These are phyloP conservation scores for Halichoeres trimaculatus DNA, from an alignment of 2,113 vertebrate species.

Conservation along the genomic window DNA sequence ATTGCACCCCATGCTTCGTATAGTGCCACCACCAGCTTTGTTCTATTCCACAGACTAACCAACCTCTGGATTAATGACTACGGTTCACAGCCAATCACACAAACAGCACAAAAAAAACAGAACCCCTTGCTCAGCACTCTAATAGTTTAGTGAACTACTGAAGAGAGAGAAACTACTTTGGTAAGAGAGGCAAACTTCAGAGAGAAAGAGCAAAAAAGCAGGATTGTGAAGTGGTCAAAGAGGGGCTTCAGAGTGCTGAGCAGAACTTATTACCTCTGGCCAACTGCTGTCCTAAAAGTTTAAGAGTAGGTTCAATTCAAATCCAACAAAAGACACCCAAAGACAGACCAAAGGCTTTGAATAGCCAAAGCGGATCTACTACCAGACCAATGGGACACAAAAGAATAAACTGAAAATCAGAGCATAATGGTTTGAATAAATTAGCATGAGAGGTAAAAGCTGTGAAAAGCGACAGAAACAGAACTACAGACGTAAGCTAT, in stretches of 20 bases:
- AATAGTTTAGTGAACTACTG: constrained; percentile 48
- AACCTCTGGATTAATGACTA: constrained; percentile 30
- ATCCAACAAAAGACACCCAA: constrained; percentile 40
- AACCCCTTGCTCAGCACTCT: constrained; percentile 48
- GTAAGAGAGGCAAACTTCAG: constrained; percentile 14
- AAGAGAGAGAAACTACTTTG: constrained; percentile 19
- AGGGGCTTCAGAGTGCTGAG: constrained; percentile 25
- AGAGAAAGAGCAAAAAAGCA: constrained; percentile 22
- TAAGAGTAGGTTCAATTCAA: constrained; percentile 43
- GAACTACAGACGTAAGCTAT: constrained; percentile 27
- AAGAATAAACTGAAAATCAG: constrained; percentile 28
- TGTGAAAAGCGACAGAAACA: constrained; percentile 16
- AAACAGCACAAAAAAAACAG: constrained; percentile 17
- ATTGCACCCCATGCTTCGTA: background rate
- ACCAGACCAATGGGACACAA: constrained; percentile 40
- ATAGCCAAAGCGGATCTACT: constrained; percentile 14
- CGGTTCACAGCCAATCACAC: constrained; percentile 42
- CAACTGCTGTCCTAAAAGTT: constrained; percentile 15
- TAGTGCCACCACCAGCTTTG: constrained; percentile 17
- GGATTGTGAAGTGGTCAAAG: constrained; percentile 39
- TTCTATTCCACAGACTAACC: constrained; percentile 7
- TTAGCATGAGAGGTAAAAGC: constrained; percentile 6
- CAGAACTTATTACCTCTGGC: constrained; percentile 34
- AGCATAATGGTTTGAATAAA: constrained; percentile 37
- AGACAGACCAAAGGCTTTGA: constrained; percentile 27